Evolutionary conservation across 2,113 vertebrate genomes (phyloP).

Genomic region (Chelonoidis abingdonii): DNA sequence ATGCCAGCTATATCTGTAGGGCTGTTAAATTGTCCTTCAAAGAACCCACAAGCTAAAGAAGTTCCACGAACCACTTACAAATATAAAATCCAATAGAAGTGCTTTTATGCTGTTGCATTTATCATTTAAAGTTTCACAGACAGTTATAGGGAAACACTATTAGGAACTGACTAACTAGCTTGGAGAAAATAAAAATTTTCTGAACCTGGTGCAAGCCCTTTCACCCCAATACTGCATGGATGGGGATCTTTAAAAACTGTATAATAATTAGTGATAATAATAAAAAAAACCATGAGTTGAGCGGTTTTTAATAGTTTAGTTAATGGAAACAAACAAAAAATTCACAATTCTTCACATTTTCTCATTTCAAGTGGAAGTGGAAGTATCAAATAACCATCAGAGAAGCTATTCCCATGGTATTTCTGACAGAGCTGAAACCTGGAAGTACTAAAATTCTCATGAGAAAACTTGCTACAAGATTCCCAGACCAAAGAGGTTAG

Average conservation of each 20-base stretch:
- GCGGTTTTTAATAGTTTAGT: constrained; percentile 23
- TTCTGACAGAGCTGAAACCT: constrained; percentile 40
- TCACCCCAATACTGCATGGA: not conserved
- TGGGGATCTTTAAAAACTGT: not conserved
- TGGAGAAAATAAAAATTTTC: not conserved
- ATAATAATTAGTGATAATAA: not conserved
- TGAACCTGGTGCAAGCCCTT: not conserved
- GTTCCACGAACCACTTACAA: not conserved
- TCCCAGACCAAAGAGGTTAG: constrained; percentile 48
- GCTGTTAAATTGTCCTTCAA: constrained; percentile 8
- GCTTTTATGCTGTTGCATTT: not conserved
- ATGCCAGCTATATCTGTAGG: not conserved
- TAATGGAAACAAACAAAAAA: constrained; percentile 44
- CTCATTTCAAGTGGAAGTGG: constrained; percentile 45
- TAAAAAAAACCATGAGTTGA: not conserved
- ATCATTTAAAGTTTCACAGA: not conserved
- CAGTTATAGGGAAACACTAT: not conserved
- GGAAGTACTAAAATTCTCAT: constrained; percentile 2
- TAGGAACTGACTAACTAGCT: not conserved
- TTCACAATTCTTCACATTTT: constrained; percentile 46
- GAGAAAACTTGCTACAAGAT: constrained; percentile 39
- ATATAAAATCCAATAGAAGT: not conserved
- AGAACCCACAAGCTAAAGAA: not conserved
- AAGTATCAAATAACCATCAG: constrained; percentile 63
- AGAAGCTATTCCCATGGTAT: constrained; percentile 20